Evolutionary conservation across 2,888 invertebrate species (phyloP), one percentile per base, ranked within the genome.

Genomic region (Agapostemon virescens): DNA sequence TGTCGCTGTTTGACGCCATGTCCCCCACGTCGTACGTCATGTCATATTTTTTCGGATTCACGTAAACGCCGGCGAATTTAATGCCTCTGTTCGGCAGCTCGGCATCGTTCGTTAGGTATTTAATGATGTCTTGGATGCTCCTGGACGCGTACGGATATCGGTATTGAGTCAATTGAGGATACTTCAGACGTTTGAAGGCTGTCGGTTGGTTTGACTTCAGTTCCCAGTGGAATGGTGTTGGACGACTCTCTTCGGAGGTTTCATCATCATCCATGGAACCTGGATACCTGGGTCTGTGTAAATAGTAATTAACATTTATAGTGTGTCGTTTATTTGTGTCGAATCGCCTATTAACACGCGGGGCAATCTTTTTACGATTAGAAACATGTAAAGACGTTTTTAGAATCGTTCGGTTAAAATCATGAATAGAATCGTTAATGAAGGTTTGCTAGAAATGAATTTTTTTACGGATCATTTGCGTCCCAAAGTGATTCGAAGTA

Each of bases 211-310:
- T 91, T 2, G 90, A 90, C 38, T 90, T 91, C n/a, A 90, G 83
- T 68, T 92, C 90, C 81, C 91, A 91, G 66, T 93, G 93, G 86
- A 95, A 95, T 0, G 95, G 95, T 61, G 93, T 91, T 0, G 94
- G 94, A 81, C 93, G 94, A 20, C 36, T 69, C 26, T 86, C 85
- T 88, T 93, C 87, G 85, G 89, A 49, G 88, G 76, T 82, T 0
- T 72, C 73, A 17, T 85, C 85, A n/a, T 89, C 89, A n/a, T 87
- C 86, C 33, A 17, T 49, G 1, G 84, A 79, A 55, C 84, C 85
- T 6, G 87, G 88, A 78, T 88, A 83, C 78, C 88, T 87, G 74
- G 88, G 87, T 76, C 90, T 90, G 71, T 38, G 45, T 1, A 13
- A 73, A 49, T 26, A 17, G 64, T 36, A 55, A 55, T 49, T 40